Percentiles rank a stretch among this genome's conserved stretches.
phyloP scores from a whole-genome alignment of 23 tunicate genomes.

The Trididemnum nubilum region DNA sequence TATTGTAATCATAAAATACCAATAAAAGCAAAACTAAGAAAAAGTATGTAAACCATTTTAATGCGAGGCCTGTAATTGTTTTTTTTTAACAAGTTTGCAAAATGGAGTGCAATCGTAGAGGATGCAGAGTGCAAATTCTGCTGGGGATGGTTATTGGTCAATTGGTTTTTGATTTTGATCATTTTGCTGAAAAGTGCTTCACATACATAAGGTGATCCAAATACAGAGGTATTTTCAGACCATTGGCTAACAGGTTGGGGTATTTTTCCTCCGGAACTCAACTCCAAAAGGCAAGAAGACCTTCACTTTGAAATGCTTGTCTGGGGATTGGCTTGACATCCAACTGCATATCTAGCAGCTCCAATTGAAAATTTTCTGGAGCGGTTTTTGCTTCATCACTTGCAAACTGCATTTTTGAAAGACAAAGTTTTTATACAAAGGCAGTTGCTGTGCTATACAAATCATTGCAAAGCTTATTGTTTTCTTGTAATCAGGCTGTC shows the following conservation, averaged over 20 bases:
- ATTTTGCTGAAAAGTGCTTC: conserved; percentile 64
- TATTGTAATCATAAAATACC: background rate
- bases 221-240: conserved; percentile 55
- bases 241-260: conserved; percentile 54
- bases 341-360: conserved; percentile 64
- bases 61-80: conserved; percentile 19
- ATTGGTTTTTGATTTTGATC: conserved; percentile 62
- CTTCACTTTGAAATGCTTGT: conserved; percentile 51
- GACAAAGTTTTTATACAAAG: conserved; percentile 48
- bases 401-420: conserved; percentile 67
- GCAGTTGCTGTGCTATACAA: conserved; percentile 69
- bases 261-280: conserved; percentile 58
- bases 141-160: conserved; percentile 55
- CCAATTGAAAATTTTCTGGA: conserved; percentile 53
- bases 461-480: conserved; percentile 48
- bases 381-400: conserved; percentile 52
- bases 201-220: conserved; percentile 66
- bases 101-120: conserved; percentile 39
- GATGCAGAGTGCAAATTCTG: conserved; percentile 44
- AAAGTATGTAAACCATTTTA: conserved; percentile 1
- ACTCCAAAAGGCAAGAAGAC: conserved; percentile 52
- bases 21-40: conserved; percentile 7
- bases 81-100: conserved; percentile 32
- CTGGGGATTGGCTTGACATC: conserved; percentile 58
- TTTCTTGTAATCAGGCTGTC: conserved; percentile 49